Evolutionary conservation across 2,113 vertebrate genomes (phyloP).

Genomic region (Salvelinus alpinus): DNA sequence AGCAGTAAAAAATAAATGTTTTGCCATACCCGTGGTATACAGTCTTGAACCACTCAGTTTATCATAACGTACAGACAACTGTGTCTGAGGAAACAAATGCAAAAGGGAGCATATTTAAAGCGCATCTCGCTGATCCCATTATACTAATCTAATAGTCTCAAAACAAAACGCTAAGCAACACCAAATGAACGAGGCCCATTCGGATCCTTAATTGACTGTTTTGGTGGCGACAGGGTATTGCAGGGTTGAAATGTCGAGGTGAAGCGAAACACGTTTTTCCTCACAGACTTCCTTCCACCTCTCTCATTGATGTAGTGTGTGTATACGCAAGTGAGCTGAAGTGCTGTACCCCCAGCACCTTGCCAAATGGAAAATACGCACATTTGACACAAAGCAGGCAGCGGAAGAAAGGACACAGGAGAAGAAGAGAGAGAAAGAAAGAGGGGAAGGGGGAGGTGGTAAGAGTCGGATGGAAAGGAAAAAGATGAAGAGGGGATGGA

Average conservation of each 20-base stretch:
- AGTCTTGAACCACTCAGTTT: no score
- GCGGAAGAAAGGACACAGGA: background rate
- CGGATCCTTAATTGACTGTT: background rate
- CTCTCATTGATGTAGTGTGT: no score
- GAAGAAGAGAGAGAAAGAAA: no score
- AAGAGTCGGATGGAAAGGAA: background rate
- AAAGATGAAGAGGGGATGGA: background rate
- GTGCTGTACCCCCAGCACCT: no score
- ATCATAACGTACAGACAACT: conserved; percentile 33
- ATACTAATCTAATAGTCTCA: background rate
- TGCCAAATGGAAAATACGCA: background rate
- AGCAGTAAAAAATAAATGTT: no score
- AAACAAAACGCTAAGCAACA: background rate
- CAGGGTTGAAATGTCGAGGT: background rate
- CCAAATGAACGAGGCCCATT: background rate
- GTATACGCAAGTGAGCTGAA: background rate
- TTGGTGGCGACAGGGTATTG: background rate
- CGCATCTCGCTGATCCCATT: conserved; percentile 9
- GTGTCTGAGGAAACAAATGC: conserved; percentile 23
- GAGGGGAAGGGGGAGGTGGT: no score
- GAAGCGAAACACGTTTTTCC: background rate
- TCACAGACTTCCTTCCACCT: background rate
- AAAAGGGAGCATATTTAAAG: conserved; percentile 26
- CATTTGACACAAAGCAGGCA: background rate
- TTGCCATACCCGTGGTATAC: no score